Conservation (phyloP, 2,888 invertebrate genomes). For the Sarcophaga rosellei region DNA sequence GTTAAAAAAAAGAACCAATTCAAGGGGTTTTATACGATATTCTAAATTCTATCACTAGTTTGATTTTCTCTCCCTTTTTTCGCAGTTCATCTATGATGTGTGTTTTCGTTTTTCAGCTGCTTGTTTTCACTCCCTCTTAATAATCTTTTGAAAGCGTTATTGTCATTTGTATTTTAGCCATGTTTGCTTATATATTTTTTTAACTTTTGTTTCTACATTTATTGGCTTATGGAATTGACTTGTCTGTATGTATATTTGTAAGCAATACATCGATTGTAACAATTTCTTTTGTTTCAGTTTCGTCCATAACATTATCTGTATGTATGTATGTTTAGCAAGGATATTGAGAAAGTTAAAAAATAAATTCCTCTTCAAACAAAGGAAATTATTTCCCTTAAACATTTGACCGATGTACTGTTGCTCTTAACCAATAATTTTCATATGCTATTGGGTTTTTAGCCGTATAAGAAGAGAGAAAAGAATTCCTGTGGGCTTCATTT, state of each 20-base stretch:
- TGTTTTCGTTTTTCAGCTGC: neutral
- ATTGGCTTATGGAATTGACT: neutral
- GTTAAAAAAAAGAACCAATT: neutral
- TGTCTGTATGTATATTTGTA: neutral
- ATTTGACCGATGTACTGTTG: neutral
- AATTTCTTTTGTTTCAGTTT: neutral
- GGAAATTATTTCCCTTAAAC: neutral
- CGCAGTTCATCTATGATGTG: too few species aligned
- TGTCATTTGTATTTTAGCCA: conserved; percentile 47
- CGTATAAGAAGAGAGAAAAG: neutral
- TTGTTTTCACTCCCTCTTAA: conserved; percentile 19
- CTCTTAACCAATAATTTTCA: neutral
- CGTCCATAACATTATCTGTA: conserved; percentile 17
- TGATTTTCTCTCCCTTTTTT: neutral
- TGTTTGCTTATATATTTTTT: conserved; percentile 7
- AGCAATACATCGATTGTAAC: conserved; percentile 5
- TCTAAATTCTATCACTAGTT: conserved; percentile 7
- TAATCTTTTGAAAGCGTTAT: conserved; percentile 46
- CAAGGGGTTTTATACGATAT: conserved; percentile 8
- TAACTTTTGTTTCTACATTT: conserved; percentile 5
- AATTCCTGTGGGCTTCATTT: conserved; percentile 60
- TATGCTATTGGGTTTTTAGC: conserved; percentile 1
- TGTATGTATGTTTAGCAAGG: neutral
- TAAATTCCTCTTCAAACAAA: neutral
- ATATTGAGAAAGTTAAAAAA: neutral